These are phyloP conservation scores for Onychostoma macrolepis DNA, from an alignment of 2,113 vertebrate species.

Conservation along the genomic window DNA sequence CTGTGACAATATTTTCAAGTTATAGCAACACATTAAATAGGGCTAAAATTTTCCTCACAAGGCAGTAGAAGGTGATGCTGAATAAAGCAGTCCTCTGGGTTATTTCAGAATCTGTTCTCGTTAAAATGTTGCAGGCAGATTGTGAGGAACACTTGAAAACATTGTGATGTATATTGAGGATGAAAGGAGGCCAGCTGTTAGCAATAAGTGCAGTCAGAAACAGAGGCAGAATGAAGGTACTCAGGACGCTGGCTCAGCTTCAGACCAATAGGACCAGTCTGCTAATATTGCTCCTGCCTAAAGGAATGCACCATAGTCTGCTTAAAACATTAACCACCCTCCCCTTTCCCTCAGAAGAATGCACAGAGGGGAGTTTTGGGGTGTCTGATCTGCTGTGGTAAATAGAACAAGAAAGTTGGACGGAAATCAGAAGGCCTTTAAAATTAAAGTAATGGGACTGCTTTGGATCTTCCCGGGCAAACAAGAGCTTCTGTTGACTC, in stretches of 20 bases:
- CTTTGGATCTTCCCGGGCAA: constrained; percentile 21
- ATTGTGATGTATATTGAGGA: neutral
- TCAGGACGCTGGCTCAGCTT: neutral
- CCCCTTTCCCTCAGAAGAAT: constrained; percentile 41
- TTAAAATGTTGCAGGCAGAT: neutral
- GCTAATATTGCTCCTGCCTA: constrained; percentile 51
- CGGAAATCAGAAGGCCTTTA: neutral
- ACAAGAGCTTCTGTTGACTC: neutral
- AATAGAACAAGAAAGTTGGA: neutral
- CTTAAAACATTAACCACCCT: constrained; percentile 64
- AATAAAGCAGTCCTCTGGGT: neutral
- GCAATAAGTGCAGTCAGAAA: constrained; percentile 31
- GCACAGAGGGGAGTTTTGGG: neutral
- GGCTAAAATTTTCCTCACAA: neutral
- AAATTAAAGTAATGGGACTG: neutral
- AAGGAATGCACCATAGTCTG: constrained; percentile 62
- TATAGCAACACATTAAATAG: neutral
- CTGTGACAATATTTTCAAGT: too few relatives aligned
- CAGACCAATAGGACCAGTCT: constrained; percentile 21
- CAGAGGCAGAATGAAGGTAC: constrained; percentile 1
- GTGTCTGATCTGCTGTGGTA: constrained; percentile 26
- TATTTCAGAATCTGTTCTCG: neutral
- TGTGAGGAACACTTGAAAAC: neutral
- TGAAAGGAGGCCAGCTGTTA: constrained; percentile 28
- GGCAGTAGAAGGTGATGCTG: neutral